These are phyloP conservation scores for Coleophora deauratella DNA, from an alignment of 2,888 invertebrate species.

Conservation along the genomic window DNA sequence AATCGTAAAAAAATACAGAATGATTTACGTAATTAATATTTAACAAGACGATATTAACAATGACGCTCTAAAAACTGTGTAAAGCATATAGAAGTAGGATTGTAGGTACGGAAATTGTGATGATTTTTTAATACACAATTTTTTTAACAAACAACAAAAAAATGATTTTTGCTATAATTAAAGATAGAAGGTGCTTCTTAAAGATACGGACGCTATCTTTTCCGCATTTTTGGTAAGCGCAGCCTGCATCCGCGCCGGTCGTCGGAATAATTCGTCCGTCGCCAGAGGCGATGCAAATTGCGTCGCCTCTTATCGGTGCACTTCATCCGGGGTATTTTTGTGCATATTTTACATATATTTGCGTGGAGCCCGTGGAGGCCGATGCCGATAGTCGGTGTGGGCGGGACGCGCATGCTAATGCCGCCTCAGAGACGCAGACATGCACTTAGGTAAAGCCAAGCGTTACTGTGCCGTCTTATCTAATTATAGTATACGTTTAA, in stretches of 20 bases:
- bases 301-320: constrained; percentile 63
- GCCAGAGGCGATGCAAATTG: constrained; percentile 65
- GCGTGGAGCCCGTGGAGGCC: constrained; percentile 35
- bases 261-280: constrained; percentile 28
- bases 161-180: not conserved
- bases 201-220: constrained; percentile 3
- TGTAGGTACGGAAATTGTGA: too few species aligned
- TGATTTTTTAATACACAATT: too few species aligned
- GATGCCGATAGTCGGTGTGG: constrained; percentile 50
- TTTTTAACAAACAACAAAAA: too few species aligned
- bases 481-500: constrained; percentile 11
- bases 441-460: constrained; percentile 32
- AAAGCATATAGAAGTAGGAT: too few species aligned
- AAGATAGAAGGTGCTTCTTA: not conserved
- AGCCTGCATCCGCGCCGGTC: not conserved
- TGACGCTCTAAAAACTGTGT: too few species aligned
- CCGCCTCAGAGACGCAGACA: constrained; percentile 35
- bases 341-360: constrained; percentile 69
- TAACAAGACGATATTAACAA: too few species aligned
- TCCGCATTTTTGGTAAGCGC: constrained; percentile 8
- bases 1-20: too few species aligned
- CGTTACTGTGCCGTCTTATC: constrained; percentile 6
- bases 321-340: constrained; percentile 67
- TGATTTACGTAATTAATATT: too few species aligned
- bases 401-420: constrained; percentile 59